These are phyloP conservation scores for Mionectes macconnelli DNA, from an alignment of 2,113 vertebrate genomes.

Conservation along the genomic window DNA sequence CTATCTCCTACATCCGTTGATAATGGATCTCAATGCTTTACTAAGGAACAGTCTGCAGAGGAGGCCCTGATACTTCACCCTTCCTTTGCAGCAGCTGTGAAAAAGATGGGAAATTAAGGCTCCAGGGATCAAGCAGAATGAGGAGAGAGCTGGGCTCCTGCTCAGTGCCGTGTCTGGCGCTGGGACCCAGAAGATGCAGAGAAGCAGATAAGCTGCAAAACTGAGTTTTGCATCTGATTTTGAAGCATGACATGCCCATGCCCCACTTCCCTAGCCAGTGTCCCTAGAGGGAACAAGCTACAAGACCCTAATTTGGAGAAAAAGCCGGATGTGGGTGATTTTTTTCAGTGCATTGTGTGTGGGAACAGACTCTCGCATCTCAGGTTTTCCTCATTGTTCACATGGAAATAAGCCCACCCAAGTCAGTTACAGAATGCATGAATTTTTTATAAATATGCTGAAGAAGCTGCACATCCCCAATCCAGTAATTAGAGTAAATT, in stretches of 20 bases:
- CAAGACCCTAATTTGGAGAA: neutral
- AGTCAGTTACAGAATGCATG: neutral
- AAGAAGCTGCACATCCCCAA: neutral
- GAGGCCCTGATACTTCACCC: neutral
- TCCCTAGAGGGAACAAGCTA: neutral
- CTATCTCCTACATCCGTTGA: neutral
- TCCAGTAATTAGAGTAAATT: neutral
- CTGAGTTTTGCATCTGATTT: neutral
- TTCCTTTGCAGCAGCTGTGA: neutral
- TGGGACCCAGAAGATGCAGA: neutral
- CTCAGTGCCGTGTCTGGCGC: fast-evolving
- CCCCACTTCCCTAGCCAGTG: neutral
- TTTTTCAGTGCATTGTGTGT: neutral
- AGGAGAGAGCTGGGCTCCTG: neutral
- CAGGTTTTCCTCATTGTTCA: neutral
- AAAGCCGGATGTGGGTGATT: neutral
- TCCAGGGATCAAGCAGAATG: neutral
- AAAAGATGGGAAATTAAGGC: neutral
- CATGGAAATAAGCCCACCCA: neutral
- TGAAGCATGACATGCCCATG: fast-evolving
- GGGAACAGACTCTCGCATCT: neutral
- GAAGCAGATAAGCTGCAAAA: neutral
- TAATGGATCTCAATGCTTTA: neutral
- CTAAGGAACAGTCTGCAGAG: neutral
- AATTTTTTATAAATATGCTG: neutral